Percentiles rank a stretch among this genome's conserved stretches.
Conservation (phyloP, 2,888 invertebrate species). For the Leptinotarsa haldemani region DNA sequence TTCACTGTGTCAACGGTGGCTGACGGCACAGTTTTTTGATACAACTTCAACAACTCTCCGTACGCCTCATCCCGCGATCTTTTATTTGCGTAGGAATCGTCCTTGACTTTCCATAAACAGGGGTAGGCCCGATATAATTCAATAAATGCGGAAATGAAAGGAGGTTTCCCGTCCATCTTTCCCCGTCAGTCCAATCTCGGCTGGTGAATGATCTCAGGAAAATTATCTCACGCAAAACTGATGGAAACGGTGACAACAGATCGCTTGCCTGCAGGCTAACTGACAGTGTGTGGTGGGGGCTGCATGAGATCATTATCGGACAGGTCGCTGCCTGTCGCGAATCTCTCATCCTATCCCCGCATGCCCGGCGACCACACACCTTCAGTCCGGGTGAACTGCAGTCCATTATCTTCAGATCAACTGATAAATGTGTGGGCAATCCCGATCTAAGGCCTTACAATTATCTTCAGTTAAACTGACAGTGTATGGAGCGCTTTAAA, state of each 20-base stretch:
- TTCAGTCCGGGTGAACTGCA: background rate
- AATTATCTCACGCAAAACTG: background rate
- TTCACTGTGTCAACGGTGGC: slow-evolving; percentile 4
- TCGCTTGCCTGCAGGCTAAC: slow-evolving; percentile 1
- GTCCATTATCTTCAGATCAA: background rate
- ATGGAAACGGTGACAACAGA: slow-evolving; percentile 1
- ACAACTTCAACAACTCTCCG: slow-evolving; percentile 10
- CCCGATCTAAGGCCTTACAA: background rate
- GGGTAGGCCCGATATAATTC: background rate
- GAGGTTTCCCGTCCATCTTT: slow-evolving; percentile 3
- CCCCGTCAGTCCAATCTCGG: slow-evolving; percentile 1
- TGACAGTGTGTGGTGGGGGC: background rate
- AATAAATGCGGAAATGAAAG: slow-evolving; percentile 14
- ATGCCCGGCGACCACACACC: background rate
- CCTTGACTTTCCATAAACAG: slow-evolving; percentile 14
- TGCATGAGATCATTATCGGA: background rate
- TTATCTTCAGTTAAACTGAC: background rate
- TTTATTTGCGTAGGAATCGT: slow-evolving; percentile 1
- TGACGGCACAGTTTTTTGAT: slow-evolving; percentile 9
- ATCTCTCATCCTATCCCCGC: background rate
- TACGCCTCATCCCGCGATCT: slow-evolving; percentile 2
- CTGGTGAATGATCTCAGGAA: background rate
- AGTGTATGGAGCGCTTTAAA: background rate
- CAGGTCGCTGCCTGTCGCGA: background rate
- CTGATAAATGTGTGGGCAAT: background rate